Conservation (phyloP, 2,888 invertebrate genomes). For the Caenorhabditis plicata region DNA sequence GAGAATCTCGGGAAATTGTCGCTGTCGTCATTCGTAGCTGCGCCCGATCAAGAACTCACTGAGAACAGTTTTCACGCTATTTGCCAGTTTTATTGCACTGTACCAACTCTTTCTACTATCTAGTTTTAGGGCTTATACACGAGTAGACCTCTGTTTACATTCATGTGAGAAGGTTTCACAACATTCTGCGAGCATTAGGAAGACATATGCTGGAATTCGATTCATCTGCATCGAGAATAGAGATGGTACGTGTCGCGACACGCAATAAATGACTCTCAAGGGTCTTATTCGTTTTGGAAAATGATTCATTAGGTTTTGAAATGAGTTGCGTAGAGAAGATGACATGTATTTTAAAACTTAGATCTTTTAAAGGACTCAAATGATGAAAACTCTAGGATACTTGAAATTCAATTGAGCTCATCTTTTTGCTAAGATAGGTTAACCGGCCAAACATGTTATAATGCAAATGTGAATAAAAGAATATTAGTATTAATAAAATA, state of each 20-base stretch:
- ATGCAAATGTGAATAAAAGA: too few relatives aligned
- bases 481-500: too few relatives aligned
- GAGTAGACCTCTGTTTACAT: constrained; percentile 46
- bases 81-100: constrained; percentile 37
- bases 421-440: too few relatives aligned
- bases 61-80: constrained; percentile 45
- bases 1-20: constrained; percentile 43
- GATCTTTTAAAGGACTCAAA: too few relatives aligned
- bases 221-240: constrained; percentile 52
- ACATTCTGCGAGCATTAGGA: constrained; percentile 46
- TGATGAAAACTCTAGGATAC: too few relatives aligned
- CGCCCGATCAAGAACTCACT: constrained; percentile 36
- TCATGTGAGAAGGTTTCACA: constrained; percentile 45
- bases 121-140: constrained; percentile 46
- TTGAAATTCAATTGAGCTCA: too few relatives aligned
- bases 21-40: constrained; percentile 33
- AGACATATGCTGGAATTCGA: constrained; percentile 52
- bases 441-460: too few relatives aligned
- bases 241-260: constrained; percentile 46
- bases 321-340: too few relatives aligned
- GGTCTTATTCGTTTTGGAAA: too few relatives aligned
- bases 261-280: too few relatives aligned
- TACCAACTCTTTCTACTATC: not conserved
- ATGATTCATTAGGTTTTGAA: too few relatives aligned
- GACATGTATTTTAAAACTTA: too few relatives aligned